A percentile compares a stretch with the other conserved stretches of the same genome.
These are phyloP conservation scores for Caenorhabditis briggsae DNA, from an alignment of 1,140 invertebrate species.

Conservation along the genomic window DNA sequence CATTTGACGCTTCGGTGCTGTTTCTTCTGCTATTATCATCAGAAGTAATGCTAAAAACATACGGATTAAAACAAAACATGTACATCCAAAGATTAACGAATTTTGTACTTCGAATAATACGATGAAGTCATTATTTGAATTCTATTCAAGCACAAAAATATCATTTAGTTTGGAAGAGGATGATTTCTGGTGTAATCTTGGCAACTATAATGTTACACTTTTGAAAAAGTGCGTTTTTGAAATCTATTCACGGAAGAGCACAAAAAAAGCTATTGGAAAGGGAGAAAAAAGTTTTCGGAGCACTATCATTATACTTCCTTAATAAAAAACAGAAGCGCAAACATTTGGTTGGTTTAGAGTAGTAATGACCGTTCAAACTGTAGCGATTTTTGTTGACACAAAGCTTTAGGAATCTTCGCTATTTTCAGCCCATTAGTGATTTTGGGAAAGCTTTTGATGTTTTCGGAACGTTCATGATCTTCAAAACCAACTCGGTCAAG, in stretches of 20 bases:
- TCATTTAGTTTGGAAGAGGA: background rate
- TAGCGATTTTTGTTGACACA: background rate
- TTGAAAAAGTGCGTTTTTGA: constrained; percentile 12
- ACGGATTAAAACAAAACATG: constrained; percentile 49
- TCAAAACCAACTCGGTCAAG: background rate
- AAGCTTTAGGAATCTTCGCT: background rate
- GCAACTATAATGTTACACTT: constrained; percentile 34
- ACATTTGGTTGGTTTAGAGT: constrained; percentile 17
- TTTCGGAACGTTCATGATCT: constrained; percentile 3
- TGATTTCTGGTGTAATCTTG: constrained; percentile 37
- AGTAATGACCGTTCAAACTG: constrained; percentile 41
- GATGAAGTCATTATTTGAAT: background rate
- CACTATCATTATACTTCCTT: constrained; percentile 22
- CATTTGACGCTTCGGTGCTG: background rate
- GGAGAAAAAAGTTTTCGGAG: constrained; percentile 1
- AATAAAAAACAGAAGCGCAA: constrained; percentile 36
- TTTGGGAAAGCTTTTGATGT: background rate
- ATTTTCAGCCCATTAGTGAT: background rate
- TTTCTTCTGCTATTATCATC: background rate
- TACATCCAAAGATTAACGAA: constrained; percentile 21
- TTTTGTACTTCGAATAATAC: constrained; percentile 34
- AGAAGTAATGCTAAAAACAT: constrained; percentile 3
- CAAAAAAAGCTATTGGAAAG: too few species aligned
- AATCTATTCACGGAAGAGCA: background rate
- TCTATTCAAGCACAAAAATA: constrained; percentile 18